phyloP scores from a whole-genome alignment of 2,888 invertebrate species.

The Ormyrus labotus region DNA sequence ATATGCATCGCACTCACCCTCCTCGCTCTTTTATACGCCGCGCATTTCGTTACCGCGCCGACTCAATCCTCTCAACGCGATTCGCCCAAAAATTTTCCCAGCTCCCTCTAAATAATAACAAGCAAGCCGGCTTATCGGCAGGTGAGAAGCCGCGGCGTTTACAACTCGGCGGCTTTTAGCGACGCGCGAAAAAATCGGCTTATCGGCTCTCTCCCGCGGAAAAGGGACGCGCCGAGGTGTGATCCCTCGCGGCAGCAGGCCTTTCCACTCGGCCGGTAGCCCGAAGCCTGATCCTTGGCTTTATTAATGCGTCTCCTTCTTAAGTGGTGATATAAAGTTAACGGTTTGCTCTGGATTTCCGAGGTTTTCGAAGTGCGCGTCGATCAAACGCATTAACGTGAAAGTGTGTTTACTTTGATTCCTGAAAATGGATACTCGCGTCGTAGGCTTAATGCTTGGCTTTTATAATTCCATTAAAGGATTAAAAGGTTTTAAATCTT shows the following conservation, averaged over 20 bases:
- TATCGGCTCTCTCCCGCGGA: constrained; percentile 8
- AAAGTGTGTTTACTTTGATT: neutral
- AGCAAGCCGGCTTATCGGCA: constrained; percentile 3
- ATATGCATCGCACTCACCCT: neutral
- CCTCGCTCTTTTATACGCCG: neutral
- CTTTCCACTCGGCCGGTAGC: constrained; percentile 9
- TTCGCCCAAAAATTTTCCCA: constrained; percentile 24
- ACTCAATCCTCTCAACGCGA: neutral
- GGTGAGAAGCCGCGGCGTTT: neutral
- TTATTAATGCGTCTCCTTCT: constrained; percentile 5
- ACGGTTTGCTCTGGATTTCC: constrained; percentile 24
- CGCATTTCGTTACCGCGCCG: constrained; percentile 36
- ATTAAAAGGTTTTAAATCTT: too few relatives aligned
- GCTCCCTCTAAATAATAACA: constrained; percentile 6
- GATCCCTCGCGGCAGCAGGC: constrained; percentile 6
- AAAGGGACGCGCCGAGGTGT: constrained; percentile 5
- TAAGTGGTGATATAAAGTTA: constrained; percentile 16
- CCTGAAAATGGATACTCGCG: too few relatives aligned
- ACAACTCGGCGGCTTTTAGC: neutral
- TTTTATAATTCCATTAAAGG: too few relatives aligned
- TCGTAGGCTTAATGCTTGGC: too few relatives aligned
- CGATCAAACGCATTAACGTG: neutral
- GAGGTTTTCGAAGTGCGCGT: neutral
- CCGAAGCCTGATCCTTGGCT: neutral
- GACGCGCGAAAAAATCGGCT: constrained; percentile 23